Evolutionary conservation across 2,888 invertebrate genomes (phyloP).

Genomic region (Nasonia oneida): DNA sequence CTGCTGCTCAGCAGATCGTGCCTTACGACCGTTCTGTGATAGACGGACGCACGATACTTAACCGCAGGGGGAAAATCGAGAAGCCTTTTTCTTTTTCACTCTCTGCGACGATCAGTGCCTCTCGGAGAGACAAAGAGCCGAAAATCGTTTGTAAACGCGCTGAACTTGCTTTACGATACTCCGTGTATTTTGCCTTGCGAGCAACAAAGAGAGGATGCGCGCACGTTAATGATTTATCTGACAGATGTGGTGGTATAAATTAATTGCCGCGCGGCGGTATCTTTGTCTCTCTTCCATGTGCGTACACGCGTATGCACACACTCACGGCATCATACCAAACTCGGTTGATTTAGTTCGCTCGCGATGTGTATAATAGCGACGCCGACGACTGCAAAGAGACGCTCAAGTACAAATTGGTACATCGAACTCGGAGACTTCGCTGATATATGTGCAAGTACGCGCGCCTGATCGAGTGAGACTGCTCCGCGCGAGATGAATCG

Average conservation of each 20-base stretch:
- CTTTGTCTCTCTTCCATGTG: background rate
- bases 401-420: slow-evolving; percentile 1
- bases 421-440: slow-evolving; percentile 9
- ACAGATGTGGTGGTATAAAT: background rate
- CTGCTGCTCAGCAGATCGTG: background rate
- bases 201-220: background rate
- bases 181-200: background rate
- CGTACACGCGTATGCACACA: background rate
- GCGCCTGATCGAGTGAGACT: background rate
- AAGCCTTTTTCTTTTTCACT: background rate
- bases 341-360: slow-evolving; percentile 20
- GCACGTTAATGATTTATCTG: slow-evolving; percentile 2
- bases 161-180: background rate
- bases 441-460: background rate
- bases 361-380: background rate
- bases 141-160: background rate
- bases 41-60: background rate
- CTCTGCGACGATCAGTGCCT: background rate
- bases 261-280: background rate
- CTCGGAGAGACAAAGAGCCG: background rate
- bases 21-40: background rate
- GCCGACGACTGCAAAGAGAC: background rate
- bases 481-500: background rate
- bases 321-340: background rate
- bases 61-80: background rate